Conservation (phyloP, 2,113 vertebrate genomes). For the Grantiella picta region DNA sequence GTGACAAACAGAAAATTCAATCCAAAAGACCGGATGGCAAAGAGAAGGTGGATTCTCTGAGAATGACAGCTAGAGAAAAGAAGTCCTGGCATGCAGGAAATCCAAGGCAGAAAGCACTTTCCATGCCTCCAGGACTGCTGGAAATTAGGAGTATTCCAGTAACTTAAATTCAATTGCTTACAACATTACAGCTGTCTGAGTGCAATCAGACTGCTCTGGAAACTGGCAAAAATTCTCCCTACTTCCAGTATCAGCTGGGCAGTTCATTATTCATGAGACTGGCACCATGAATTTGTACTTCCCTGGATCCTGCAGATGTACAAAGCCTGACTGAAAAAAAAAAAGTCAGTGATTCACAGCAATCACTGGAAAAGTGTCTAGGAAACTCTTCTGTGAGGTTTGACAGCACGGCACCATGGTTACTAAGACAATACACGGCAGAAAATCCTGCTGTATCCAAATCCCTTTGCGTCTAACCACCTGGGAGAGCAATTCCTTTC, state of each 20-base stretch:
- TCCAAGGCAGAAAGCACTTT: constrained; percentile 21
- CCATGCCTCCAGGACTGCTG: background rate
- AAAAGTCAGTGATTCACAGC: background rate
- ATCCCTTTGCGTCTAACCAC: background rate
- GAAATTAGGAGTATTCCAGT: constrained; percentile 9
- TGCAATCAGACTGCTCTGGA: background rate
- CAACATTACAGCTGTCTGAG: background rate
- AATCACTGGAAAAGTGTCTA: background rate
- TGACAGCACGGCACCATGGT: background rate
- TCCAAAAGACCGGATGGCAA: background rate
- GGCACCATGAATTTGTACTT: background rate
- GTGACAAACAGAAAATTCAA: background rate
- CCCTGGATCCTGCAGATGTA: background rate
- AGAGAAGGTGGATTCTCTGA: background rate
- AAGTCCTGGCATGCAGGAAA: constrained; percentile 15
- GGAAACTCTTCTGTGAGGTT: background rate
- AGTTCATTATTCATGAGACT: background rate
- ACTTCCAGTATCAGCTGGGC: background rate
- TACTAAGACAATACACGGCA: background rate
- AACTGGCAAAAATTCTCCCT: background rate
- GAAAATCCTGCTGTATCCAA: background rate
- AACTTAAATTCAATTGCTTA: background rate
- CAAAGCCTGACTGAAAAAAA: background rate
- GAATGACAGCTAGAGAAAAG: constrained; percentile 13
- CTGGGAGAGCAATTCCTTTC: background rate